Conservation (phyloP, 2,797 vertebrate species). For the Arnoldichthys spilopterus region DNA sequence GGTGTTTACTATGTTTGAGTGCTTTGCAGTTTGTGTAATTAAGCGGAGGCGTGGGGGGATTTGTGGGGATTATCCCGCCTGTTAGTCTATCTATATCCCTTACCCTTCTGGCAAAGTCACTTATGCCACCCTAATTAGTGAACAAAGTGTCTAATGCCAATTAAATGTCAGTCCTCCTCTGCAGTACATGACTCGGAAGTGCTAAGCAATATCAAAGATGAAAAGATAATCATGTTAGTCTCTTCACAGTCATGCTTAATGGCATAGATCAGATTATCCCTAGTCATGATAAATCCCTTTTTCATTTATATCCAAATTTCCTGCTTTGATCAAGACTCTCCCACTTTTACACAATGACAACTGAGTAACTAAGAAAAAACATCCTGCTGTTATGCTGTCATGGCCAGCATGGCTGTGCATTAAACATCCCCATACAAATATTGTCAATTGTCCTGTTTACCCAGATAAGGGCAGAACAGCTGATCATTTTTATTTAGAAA, state of each 20-base stretch:
- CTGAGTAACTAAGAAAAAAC: too few species aligned
- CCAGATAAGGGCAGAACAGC: too few species aligned
- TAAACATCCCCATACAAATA: background rate
- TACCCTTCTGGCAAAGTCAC: conserved; percentile 42
- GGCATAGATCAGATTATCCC: background rate
- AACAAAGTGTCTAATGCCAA: conserved; percentile 38
- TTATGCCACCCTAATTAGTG: conserved; percentile 37
- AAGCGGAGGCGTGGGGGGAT: conserved; percentile 48
- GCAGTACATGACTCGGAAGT: background rate
- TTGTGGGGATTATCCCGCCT: conserved; percentile 60
- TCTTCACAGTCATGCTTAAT: background rate
- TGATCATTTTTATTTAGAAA: too few species aligned
- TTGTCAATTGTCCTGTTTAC: too few species aligned
- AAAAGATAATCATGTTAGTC: background rate
- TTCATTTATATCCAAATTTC: background rate
- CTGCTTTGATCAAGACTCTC: background rate
- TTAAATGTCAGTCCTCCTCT: conserved; percentile 31
- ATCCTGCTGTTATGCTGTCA: background rate
- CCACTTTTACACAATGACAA: background rate
- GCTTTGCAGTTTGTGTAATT: conserved; percentile 51
- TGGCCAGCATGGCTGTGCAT: too few species aligned
- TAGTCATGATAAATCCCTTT: background rate
- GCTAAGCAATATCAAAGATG: background rate
- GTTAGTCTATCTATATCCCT: conserved; percentile 52
- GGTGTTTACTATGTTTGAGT: conserved; percentile 24